Evolutionary conservation across 2,113 vertebrate genomes (phyloP).

Genomic region (Dasyornis broadbenti): DNA sequence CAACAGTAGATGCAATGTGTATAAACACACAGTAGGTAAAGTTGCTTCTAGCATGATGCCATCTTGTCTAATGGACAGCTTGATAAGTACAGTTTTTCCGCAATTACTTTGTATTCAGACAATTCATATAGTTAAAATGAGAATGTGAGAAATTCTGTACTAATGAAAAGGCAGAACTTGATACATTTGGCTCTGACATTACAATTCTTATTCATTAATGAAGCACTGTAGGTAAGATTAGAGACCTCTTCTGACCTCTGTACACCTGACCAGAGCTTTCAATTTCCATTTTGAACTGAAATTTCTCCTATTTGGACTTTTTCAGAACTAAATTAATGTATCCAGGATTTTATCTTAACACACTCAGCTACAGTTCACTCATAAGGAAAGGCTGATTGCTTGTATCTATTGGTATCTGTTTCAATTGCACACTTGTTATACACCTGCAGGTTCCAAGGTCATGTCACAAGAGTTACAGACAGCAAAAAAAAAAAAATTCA

Average conservation of each 20-base stretch:
- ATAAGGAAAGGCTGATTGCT: neutral
- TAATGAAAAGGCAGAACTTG: neutral
- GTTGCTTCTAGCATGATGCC: neutral
- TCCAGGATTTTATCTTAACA: neutral
- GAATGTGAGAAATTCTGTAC: neutral
- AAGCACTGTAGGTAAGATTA: neutral
- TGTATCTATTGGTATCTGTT: neutral
- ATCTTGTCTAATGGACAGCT: neutral
- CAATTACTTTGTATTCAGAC: neutral
- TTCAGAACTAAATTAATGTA: neutral
- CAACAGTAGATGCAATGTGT: neutral
- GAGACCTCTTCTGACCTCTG: neutral
- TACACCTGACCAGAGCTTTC: neutral
- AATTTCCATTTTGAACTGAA: neutral
- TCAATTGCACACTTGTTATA: neutral
- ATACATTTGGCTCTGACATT: neutral
- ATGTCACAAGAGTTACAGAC: neutral
- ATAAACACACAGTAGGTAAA: neutral
- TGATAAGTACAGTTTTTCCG: neutral
- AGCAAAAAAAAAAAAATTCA: neutral
- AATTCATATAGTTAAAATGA: neutral
- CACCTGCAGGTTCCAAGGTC: neutral
- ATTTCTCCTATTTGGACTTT: neutral
- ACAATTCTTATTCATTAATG: neutral
- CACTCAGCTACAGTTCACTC: neutral